These are phyloP conservation scores for Phengaris arion DNA, from an alignment of 2,888 invertebrate genomes.

Conservation along the genomic window DNA sequence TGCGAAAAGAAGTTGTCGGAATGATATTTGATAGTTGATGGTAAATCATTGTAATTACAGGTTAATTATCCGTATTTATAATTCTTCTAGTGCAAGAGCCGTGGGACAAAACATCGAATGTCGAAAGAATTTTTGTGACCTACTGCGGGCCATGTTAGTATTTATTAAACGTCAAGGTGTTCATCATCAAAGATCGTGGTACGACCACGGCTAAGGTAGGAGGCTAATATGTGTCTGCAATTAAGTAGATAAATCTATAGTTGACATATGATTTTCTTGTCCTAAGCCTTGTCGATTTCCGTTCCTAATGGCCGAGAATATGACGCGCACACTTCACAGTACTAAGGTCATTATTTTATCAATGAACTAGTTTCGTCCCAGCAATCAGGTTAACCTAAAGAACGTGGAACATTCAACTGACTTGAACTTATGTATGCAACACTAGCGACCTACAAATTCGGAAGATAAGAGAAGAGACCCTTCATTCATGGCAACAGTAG, in stretches of 20 bases:
- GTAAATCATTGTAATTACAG: neutral
- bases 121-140: neutral
- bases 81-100: slow-evolving; percentile 4
- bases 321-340: neutral
- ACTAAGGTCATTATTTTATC: slow-evolving; percentile 20
- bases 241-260: neutral
- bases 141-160: neutral
- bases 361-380: slow-evolving; percentile 11
- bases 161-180: neutral
- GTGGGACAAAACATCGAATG: neutral
- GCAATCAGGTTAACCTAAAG: slow-evolving; percentile 2
- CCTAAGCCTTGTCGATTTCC: slow-evolving; percentile 15
- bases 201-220: neutral
- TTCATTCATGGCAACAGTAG: no score
- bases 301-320: neutral
- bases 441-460: slow-evolving; percentile 2
- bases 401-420: neutral
- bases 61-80: neutral
- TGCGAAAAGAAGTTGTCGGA: neutral
- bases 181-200: neutral
- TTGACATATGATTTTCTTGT: neutral
- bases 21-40: neutral
- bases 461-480: neutral
- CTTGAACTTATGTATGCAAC: slow-evolving; percentile 5
- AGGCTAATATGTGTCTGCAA: neutral